Percentiles rank a stretch among this genome's conserved stretches.
phyloP scores from a whole-genome alignment of 2,113 vertebrate genomes.

The human region GRCh38 chr3:122774001-122774500 shows the following conservation, averaged over 20 bases:
- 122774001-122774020: background rate
- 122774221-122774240: background rate
- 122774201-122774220: background rate
- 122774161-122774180: constrained; percentile 16
- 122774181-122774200: background rate
- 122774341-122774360: background rate
- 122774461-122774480: background rate
- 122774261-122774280: background rate
- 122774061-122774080: background rate
- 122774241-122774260: background rate
- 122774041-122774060: background rate
- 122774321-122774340: background rate
- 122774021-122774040: background rate
- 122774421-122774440: background rate
- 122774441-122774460: constrained; percentile 3
- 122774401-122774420: background rate
- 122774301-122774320: background rate
- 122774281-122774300: background rate
- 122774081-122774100: background rate
- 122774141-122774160: background rate
- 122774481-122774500: background rate
- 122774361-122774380: background rate
- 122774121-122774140: background rate
- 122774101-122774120: background rate
- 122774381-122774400: background rate